Evolutionary conservation across 2,113 vertebrate genomes (phyloP).

Genomic region (Pteruthius melanotis): DNA sequence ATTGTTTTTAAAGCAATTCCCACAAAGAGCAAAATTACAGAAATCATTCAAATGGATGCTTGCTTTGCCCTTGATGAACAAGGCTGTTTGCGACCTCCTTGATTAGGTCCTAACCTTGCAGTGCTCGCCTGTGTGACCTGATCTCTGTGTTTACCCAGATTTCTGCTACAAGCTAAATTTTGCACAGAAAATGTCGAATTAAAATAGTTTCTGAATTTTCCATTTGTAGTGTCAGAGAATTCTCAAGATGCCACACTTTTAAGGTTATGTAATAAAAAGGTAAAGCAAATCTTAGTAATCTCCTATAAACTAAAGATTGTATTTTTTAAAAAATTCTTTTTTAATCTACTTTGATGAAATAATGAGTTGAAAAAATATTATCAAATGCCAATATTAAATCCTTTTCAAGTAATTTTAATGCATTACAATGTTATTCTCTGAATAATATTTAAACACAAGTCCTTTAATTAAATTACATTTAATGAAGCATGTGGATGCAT

Average conservation of each 20-base stretch:
- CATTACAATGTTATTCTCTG: not conserved
- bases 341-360: not conserved
- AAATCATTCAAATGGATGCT: not conserved
- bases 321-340: not conserved
- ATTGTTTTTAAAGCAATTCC: not conserved
- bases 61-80: not conserved
- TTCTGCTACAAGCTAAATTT: not conserved
- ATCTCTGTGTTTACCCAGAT: not conserved
- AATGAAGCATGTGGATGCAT: not conserved
- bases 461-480: not conserved
- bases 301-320: not conserved
- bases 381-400: not conserved
- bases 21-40: not conserved
- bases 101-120: not conserved
- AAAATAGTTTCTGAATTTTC: not conserved
- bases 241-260: not conserved
- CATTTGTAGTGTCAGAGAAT: not conserved
- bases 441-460: not conserved
- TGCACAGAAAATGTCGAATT: not conserved
- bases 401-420: not conserved
- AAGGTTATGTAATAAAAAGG: not conserved
- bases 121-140: not conserved
- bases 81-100: rapidly evolving
- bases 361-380: not conserved
- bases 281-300: not conserved